Base-by-base conservation (phyloP, 2,797 vertebrate species). In the Ctenosaura bakeri region DNA sequence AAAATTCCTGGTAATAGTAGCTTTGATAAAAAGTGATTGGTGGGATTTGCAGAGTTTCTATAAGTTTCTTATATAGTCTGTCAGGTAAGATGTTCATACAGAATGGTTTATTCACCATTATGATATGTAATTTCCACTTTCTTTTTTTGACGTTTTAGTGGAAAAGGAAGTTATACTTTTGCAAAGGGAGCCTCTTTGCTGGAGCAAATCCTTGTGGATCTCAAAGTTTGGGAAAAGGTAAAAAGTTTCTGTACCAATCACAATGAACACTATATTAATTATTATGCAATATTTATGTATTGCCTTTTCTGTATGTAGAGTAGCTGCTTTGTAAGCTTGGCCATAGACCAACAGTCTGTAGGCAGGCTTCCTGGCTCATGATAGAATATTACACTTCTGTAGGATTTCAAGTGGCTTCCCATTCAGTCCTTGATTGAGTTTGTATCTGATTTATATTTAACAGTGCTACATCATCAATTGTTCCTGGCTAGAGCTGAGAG, bases 201-300 rank as follows among this genome's bases (percentile, higher is more conserved):
- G 8, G 29, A 85, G 59, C 71, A 90, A 87, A 4, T 96, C 73
- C 35, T 95, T 50, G 52, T 56, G 59, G 95, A 96, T 35, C 94
- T 94, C 90, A 96, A 92, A 84, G 84, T 74, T 6, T 89, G 95
- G 90, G 93, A 95, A 88, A 95, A 93, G 62, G 95, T 97, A 96
- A 95, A 93, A 84, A 50, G 89, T 92, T 71, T 4, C 35, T 12
- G 10, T 20, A 52, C 20, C 26, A 83, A 22, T 84, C 32, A 83
- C 35, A 66, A 32, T 66, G 18, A 14, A 22, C 6, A 35, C 22
- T 38, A 6, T 64, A 52, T 24, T 83, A 52, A 18, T 46, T 62
- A 42, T 71, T 42, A 35, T 73, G 50, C 73, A 38, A 14, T 32
- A 26, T 52, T 50, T 35, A 29, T 54, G 10, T 32, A 9, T 56